These are phyloP conservation scores for Shinisaurus crocodilurus DNA, from an alignment of 2,113 vertebrate genomes.

Conservation along the genomic window DNA sequence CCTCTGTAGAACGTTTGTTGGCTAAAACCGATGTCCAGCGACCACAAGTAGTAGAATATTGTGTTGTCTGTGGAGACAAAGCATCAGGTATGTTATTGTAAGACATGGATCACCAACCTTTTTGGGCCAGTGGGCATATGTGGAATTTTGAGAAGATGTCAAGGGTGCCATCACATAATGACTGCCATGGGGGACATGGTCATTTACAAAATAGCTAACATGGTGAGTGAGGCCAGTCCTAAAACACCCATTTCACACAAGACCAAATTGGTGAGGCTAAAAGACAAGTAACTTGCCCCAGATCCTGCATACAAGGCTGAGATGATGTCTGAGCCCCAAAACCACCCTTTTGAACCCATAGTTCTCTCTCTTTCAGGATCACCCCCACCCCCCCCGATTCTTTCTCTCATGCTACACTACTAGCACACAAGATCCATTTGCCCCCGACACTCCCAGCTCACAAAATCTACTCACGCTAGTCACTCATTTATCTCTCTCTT, in stretches of 20 bases:
- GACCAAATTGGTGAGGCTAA: neutral
- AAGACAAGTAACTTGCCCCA: neutral
- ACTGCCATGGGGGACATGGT: neutral
- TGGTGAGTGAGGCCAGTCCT: neutral
- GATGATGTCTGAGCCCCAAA: neutral
- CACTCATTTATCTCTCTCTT: no score
- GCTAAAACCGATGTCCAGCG: slow-evolving; percentile 91
- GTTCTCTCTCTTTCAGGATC: neutral
- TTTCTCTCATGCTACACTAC: neutral
- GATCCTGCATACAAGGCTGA: neutral
- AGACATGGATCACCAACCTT: neutral
- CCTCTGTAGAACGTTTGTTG: slow-evolving; percentile 93
- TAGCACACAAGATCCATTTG: no score
- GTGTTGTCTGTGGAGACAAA: slow-evolving; percentile 97
- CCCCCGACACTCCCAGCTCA: neutral
- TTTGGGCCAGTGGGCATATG: neutral
- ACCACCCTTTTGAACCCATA: neutral
- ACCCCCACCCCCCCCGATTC: neutral
- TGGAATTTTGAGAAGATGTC: neutral
- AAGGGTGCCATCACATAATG: neutral
- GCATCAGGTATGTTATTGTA: slow-evolving; percentile 88
- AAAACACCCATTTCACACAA: neutral
- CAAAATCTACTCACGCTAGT: neutral
- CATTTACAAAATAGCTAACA: neutral
- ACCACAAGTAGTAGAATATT: slow-evolving; percentile 94